Evolutionary conservation across 1,140 invertebrate genomes (phyloP), one percentile per base, ranked within the genome.

Genomic region (Diuraphis noxia): DNA sequence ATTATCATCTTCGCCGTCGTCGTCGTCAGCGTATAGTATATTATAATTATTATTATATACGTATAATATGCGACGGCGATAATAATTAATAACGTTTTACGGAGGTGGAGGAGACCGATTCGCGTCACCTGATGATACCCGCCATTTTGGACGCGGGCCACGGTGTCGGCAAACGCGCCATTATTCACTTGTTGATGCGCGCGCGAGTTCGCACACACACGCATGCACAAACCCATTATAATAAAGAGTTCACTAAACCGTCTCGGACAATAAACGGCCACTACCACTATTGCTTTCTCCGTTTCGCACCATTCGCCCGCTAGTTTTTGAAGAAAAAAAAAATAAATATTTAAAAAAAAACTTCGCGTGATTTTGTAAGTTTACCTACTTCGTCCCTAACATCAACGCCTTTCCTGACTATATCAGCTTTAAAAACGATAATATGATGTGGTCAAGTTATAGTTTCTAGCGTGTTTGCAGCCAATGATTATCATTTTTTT

Each of bases 211-310:
- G 56, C 56, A 72, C 40, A 5, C 34, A 41, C 25, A n/a, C 40
- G 0, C 34, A 25, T 25, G 40, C 38, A 82, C 79, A 40, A 40
- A 40, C 25, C 17, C 21, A 86, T 86, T 34, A 36, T 86, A 86
- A 86, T 86, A 49, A 86, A 86, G 43, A 86, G 84, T 86, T 86
- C 84, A 86, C 84, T 86, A 86, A 86, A 86, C 84, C 84, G 84
- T 49, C 84, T 25, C 43, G 43, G 84, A 46, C 84, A 49, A 86
- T 86, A 86, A 86, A 86, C 84, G 19, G 34, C 84, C 34, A n/a
- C 30, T 30, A 23, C 81, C 41, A 10, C 40, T 23, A 23, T 34
- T n/a, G 43, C 5, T 79, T 25, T 19, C 77, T 21, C 79, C 3
- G 25, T 40, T 13, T 30, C 38, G 25, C 79, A 25, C 30, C 38